Conservation (phyloP, 2,888 invertebrate genomes). For the Sphaeridia pumilis region DNA sequence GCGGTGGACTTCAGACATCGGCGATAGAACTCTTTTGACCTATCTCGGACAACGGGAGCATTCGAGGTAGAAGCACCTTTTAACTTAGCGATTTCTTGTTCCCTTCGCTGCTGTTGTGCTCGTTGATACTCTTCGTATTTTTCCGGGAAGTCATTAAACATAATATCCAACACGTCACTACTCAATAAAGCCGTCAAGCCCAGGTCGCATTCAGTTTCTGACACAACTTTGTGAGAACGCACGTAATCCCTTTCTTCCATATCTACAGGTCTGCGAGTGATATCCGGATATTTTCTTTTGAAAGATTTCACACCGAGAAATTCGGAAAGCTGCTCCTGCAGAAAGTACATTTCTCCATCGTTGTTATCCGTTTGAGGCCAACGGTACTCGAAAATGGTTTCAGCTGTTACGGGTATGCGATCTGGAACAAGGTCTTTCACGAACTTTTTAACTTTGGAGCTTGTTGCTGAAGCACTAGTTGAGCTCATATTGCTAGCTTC, state of each 20-base stretch:
- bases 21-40: slow-evolving; percentile 53
- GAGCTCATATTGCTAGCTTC: slow-evolving; percentile 69
- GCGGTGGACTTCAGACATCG: slow-evolving; percentile 74
- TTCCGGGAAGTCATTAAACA: slow-evolving; percentile 87
- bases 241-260: slow-evolving; percentile 85
- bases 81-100: slow-evolving; percentile 47
- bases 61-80: slow-evolving; percentile 13
- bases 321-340: slow-evolving; percentile 91
- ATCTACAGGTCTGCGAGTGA: slow-evolving; percentile 69
- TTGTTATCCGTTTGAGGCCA: slow-evolving; percentile 61
- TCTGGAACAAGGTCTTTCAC: slow-evolving; percentile 45
- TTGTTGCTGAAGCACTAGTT: slow-evolving; percentile 43
- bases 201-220: slow-evolving; percentile 83
- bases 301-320: slow-evolving; percentile 92
- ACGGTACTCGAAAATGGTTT: slow-evolving; percentile 83
- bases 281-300: slow-evolving; percentile 86
- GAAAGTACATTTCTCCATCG: slow-evolving; percentile 69
- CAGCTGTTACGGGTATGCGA: slow-evolving; percentile 55
- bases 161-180: slow-evolving; percentile 86
- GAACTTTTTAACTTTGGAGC: slow-evolving; percentile 42
- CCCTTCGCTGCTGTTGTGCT: slow-evolving; percentile 56
- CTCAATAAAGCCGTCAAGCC: slow-evolving; percentile 84
- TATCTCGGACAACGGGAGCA: slow-evolving; percentile 28
- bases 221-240: slow-evolving; percentile 66
- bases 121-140: slow-evolving; percentile 85